Evolutionary conservation across 2,888 invertebrate genomes (phyloP).

Genomic region (Nomada flava): DNA sequence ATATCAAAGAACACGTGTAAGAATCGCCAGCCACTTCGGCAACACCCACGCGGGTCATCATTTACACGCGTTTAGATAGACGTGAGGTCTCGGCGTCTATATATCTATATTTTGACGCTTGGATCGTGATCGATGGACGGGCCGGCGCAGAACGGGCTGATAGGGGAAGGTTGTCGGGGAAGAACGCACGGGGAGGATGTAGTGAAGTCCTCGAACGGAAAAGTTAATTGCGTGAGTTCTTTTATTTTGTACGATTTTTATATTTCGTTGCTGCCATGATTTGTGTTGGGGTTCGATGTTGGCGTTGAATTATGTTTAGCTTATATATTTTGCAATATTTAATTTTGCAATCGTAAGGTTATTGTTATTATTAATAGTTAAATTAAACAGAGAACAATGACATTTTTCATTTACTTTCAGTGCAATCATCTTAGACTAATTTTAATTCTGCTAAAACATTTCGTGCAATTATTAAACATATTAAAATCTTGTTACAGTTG

Average conservation of each 20-base stretch:
- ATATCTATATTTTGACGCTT: neutral
- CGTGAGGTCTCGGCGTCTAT: neutral
- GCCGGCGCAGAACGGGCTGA: neutral
- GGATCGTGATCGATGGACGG: neutral
- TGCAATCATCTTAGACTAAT: too few species aligned
- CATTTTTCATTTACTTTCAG: too few species aligned
- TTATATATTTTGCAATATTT: too few species aligned
- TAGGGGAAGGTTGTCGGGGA: neutral
- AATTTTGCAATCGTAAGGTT: too few species aligned
- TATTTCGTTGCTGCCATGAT: too few species aligned
- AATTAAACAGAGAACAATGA: too few species aligned
- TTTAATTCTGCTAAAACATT: too few species aligned
- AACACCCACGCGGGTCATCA: constrained; percentile 4
- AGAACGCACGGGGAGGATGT: constrained; percentile 6
- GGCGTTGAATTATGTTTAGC: too few species aligned
- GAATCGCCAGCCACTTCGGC: constrained; percentile 31
- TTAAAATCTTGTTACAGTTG: too few species aligned
- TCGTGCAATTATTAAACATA: too few species aligned
- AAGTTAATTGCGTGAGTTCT: constrained; percentile 22
- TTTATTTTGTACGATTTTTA: neutral
- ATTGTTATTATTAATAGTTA: too few species aligned
- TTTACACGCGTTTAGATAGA: constrained; percentile 9
- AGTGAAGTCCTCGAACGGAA: neutral
- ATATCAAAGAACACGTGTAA: constrained; percentile 50
- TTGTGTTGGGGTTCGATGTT: too few species aligned